These are phyloP conservation scores for Brachionus paranguensis DNA, from an alignment of 1,140 invertebrate species.

Conservation along the genomic window DNA sequence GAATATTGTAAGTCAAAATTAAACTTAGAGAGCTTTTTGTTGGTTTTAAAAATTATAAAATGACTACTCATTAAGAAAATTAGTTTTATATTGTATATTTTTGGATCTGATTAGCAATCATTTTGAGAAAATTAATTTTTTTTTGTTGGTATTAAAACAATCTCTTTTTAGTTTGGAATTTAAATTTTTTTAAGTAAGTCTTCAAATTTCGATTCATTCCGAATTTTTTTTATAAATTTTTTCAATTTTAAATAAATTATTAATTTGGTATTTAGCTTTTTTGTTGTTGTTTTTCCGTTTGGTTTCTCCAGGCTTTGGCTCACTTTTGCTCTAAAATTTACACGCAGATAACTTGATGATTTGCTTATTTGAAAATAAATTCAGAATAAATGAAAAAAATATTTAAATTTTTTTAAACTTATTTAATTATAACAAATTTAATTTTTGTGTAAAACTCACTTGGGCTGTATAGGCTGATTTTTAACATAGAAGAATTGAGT, in stretches of 20 bases:
- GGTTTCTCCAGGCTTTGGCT: not conserved
- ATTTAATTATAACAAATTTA: no score
- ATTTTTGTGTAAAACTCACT: no score
- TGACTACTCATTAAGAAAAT: not conserved
- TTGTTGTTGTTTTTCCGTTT: not conserved
- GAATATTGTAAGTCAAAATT: slow-evolving; percentile 39
- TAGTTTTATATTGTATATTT: not conserved
- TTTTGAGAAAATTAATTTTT: not conserved
- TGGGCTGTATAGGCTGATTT: no score
- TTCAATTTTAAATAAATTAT: slow-evolving; percentile 9
- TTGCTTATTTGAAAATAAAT: no score
- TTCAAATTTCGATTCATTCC: slow-evolving; percentile 32
- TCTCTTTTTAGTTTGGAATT: not conserved
- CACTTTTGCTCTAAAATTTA: not conserved
- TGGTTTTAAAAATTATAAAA: not conserved
- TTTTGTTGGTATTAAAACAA: not conserved
- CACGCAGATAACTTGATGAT: no score
- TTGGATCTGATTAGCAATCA: not conserved
- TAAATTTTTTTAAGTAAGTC: not conserved
- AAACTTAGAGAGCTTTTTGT: not conserved
- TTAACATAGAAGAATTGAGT: no score
- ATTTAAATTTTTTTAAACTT: no score
- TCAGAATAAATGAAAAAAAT: no score
- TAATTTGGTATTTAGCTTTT: not conserved
- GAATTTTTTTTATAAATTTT: slow-evolving; percentile 3